These are phyloP conservation scores for Microhierax caerulescens DNA, from an alignment of 2,797 vertebrate species.

Conservation along the genomic window DNA sequence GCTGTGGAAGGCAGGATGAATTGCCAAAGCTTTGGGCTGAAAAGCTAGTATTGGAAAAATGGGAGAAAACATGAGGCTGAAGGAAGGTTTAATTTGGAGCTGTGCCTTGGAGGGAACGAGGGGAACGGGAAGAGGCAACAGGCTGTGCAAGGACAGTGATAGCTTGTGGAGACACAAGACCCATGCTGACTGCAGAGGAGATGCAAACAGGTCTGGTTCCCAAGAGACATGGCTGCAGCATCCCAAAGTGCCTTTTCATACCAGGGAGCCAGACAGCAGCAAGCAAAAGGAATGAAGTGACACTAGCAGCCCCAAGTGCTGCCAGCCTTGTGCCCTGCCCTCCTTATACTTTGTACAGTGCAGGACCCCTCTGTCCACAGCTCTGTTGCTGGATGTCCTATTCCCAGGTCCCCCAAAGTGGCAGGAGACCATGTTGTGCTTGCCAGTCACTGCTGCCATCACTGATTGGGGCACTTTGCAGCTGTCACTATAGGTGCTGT, in stretches of 20 bases:
- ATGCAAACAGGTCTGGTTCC: neutral
- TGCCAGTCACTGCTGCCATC: neutral
- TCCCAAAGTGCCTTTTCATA: neutral
- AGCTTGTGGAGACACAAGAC: neutral
- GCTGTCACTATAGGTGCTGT: neutral
- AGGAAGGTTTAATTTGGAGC: neutral
- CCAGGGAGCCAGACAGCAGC: neutral
- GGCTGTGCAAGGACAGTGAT: neutral
- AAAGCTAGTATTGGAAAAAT: neutral
- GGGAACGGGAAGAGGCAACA: accelerated
- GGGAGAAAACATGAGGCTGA: neutral
- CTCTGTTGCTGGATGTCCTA: neutral
- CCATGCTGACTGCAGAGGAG: accelerated
- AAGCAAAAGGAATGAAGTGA: neutral
- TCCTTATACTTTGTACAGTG: accelerated
- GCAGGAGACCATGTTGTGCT: too few relatives aligned
- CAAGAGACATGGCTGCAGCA: neutral
- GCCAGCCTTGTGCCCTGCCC: neutral
- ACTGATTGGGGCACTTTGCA: neutral
- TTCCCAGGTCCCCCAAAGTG: neutral
- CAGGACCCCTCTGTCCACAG: neutral
- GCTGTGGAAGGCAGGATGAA: neutral
- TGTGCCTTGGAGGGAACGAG: neutral
- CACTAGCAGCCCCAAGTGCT: neutral
- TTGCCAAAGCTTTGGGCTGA: neutral